These are phyloP conservation scores for Nebria ingens DNA, from an alignment of 1,140 invertebrate species.

Conservation along the genomic window DNA sequence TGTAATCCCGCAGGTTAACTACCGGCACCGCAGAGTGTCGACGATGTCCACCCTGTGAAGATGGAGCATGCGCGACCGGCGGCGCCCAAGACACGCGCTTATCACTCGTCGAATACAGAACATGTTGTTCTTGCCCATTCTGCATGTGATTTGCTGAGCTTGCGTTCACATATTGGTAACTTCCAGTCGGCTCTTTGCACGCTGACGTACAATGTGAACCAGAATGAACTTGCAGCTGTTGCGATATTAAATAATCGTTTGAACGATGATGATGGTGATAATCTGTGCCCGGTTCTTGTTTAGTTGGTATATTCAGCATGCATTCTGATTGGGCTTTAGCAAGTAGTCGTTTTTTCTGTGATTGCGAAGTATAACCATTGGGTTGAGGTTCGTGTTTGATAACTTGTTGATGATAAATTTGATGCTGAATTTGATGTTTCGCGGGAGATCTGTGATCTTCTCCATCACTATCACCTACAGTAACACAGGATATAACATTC, in stretches of 20 bases:
- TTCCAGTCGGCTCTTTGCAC: conserved; percentile 27
- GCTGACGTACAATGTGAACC: conserved; percentile 27
- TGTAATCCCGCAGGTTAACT: conserved; percentile 31
- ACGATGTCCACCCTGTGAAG: conserved; percentile 32
- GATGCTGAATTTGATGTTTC: conserved; percentile 19
- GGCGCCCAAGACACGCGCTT: conserved; percentile 47
- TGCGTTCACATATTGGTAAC: conserved; percentile 43
- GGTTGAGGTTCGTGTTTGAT: conserved; percentile 7
- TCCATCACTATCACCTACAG: conserved; percentile 66
- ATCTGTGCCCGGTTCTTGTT: conserved; percentile 37
- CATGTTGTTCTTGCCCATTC: conserved; percentile 40
- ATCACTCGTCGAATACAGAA: conserved; percentile 34
- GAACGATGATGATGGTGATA: conserved; percentile 23
- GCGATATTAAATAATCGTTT: conserved; percentile 25
- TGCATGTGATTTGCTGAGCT: conserved; percentile 24
- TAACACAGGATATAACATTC: conserved; percentile 73
- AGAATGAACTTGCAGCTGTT: conserved; percentile 15
- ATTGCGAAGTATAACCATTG: conserved; percentile 45
- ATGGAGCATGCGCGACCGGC: conserved; percentile 40
- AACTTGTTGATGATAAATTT: conserved; percentile 10
- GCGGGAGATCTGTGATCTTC: conserved; percentile 53
- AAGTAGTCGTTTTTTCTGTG: conserved; percentile 79
- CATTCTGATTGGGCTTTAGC: conserved; percentile 81
- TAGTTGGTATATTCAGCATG: conserved; percentile 39
- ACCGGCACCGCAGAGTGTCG: conserved; percentile 31